These are phyloP conservation scores for Rattus rattus DNA, from an alignment of 2,113 vertebrate species.

Conservation along the genomic window DNA sequence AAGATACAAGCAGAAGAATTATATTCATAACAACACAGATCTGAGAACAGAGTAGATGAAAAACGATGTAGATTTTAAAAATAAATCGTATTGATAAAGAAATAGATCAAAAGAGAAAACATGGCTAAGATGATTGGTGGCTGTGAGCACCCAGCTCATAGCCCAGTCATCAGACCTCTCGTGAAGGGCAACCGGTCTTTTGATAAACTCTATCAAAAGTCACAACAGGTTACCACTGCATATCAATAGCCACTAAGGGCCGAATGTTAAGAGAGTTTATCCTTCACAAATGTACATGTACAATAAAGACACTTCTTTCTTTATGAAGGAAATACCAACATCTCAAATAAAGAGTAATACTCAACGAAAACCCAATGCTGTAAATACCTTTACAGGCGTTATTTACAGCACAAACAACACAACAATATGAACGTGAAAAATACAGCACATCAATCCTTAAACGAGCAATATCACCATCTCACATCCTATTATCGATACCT, in stretches of 20 bases:
- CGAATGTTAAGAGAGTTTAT: background rate
- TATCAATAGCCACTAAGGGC: background rate
- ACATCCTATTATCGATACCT: background rate
- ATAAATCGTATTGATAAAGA: background rate
- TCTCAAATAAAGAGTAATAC: background rate
- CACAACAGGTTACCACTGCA: background rate
- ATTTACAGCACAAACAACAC: background rate
- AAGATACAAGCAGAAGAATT: background rate
- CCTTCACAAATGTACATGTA: background rate
- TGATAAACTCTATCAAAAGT: background rate
- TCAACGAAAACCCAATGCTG: background rate
- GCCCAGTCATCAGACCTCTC: too few species aligned
- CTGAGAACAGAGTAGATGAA: background rate
- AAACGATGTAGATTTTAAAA: background rate
- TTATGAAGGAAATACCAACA: background rate
- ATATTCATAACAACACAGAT: background rate
- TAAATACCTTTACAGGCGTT: background rate
- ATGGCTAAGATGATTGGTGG: too few species aligned
- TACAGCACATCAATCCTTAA: background rate
- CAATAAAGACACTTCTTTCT: background rate
- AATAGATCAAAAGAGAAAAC: background rate
- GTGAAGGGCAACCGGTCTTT: background rate
- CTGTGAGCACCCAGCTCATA: too few species aligned
- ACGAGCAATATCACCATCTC: background rate
- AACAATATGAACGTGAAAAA: background rate